Percentiles rank a stretch among this genome's conserved stretches.
Conservation (phyloP, 2,888 invertebrate species). For the Thecocarcelia acutangulata region DNA sequence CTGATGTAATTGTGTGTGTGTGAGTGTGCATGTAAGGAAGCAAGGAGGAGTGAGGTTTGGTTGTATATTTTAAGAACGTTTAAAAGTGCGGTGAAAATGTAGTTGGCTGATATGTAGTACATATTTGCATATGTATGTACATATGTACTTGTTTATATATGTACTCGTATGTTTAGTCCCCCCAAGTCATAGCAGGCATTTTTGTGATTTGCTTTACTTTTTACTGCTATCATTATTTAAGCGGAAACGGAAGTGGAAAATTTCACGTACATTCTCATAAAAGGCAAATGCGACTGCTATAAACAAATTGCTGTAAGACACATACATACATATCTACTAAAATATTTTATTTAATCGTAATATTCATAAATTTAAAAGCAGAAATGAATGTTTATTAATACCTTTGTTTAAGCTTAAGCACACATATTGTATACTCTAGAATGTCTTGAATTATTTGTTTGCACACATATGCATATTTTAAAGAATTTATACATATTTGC, state of each 20-base stretch:
- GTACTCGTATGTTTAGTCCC: conserved; percentile 29
- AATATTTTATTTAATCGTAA: conserved; percentile 24
- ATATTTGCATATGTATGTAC: no score
- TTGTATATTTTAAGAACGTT: neutral
- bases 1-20: neutral
- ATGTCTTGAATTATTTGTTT: neutral
- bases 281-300: neutral
- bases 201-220: conserved; percentile 16
- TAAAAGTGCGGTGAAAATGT: conserved; percentile 46
- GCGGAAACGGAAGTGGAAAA: conserved; percentile 57
- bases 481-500: neutral
- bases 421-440: neutral
- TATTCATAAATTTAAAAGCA: conserved; percentile 5
- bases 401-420: no score
- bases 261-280: conserved; percentile 61
- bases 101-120: conserved; percentile 6
- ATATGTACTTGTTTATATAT: neutral
- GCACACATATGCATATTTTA: no score
- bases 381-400: no score
- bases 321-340: no score
- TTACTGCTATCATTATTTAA: conserved; percentile 46
- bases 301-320: conserved; percentile 29
- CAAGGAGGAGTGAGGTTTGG: neutral
- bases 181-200: conserved; percentile 35
- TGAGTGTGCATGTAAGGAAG: neutral